A percentile compares a stretch with the other conserved stretches of the same genome.
Evolutionary conservation across 2,888 invertebrate genomes (phyloP).

Genomic region (Scaptomyza flava): DNA sequence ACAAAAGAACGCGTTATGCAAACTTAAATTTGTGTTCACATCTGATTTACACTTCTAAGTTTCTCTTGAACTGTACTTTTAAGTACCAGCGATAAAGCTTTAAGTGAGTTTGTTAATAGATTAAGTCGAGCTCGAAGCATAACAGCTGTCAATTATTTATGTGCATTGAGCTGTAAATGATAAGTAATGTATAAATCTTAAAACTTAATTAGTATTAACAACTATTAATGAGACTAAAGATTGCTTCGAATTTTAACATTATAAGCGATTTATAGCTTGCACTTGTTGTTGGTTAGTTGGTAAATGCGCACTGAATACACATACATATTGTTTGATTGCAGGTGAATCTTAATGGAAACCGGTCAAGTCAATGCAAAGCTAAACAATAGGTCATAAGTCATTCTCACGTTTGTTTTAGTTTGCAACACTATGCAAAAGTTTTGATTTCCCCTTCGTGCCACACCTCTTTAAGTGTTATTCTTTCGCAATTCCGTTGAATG

Average conservation of each 20-base stretch:
- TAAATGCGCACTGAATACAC: not conserved
- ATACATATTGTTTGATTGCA: not conserved
- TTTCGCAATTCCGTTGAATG: not conserved
- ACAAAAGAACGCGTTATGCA: not conserved
- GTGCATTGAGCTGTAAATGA: no score
- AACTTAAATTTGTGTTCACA: not conserved
- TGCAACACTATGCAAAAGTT: not conserved
- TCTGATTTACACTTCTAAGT: not conserved
- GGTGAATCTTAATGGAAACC: not conserved
- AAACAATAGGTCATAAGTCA: slow-evolving; percentile 1
- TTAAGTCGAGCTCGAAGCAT: no score
- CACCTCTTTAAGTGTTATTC: not conserved
- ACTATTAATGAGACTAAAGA: no score
- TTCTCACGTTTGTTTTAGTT: no score
- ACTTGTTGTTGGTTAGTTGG: no score
- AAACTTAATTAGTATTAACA: no score
- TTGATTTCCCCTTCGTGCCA: not conserved
- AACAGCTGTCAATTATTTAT: no score
- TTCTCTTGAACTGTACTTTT: not conserved
- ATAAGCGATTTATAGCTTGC: no score
- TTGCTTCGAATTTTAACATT: no score
- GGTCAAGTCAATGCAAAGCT: not conserved
- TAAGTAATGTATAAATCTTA: no score
- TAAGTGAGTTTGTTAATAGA: no score
- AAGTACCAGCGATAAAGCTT: no score